Percentiles rank a stretch among this genome's conserved stretches.
Evolutionary conservation across 2,797 vertebrate genomes (phyloP).

Genomic region (Arnoldichthys spilopterus): DNA sequence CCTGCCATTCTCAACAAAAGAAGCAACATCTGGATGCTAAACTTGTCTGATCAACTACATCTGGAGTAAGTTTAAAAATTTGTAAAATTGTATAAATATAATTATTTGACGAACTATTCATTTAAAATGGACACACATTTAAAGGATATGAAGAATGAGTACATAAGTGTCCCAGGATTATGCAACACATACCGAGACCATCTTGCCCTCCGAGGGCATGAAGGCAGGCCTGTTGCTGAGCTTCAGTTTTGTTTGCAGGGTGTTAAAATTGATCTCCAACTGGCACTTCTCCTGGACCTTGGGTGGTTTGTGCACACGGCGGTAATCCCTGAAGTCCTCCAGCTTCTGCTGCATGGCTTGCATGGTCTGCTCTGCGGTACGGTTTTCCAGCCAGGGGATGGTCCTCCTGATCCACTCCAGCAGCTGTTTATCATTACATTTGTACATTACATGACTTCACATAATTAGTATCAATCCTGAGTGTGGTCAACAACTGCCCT

Average conservation of each 20-base stretch:
- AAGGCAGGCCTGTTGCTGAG: conserved; percentile 91
- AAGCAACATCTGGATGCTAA: too few relatives aligned
- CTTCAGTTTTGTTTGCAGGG: conserved; percentile 83
- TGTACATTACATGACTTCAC: background rate
- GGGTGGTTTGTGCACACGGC: conserved; percentile 88
- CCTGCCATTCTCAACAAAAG: too few relatives aligned
- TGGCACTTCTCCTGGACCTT: conserved; percentile 86
- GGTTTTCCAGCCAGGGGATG: conserved; percentile 92
- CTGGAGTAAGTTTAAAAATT: too few relatives aligned
- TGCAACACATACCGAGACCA: conserved; percentile 82
- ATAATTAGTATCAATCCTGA: background rate
- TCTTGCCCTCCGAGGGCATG: conserved; percentile 93
- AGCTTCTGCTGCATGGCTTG: conserved; percentile 89
- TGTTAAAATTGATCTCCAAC: conserved; percentile 86
- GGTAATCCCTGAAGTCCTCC: conserved; percentile 90
- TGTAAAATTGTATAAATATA: too few relatives aligned
- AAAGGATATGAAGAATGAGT: background rate
- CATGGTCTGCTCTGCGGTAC: conserved; percentile 84
- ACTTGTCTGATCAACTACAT: too few relatives aligned
- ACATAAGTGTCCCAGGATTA: background rate
- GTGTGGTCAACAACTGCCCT: too few relatives aligned
- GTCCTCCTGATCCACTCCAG: conserved; percentile 91
- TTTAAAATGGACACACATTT: background rate
- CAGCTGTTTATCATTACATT: conserved; percentile 69
- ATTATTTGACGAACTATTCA: too few relatives aligned